Evolutionary conservation across 2,797 vertebrate genomes (phyloP).

Genomic region (Gymnoscopelus microlampas): DNA sequence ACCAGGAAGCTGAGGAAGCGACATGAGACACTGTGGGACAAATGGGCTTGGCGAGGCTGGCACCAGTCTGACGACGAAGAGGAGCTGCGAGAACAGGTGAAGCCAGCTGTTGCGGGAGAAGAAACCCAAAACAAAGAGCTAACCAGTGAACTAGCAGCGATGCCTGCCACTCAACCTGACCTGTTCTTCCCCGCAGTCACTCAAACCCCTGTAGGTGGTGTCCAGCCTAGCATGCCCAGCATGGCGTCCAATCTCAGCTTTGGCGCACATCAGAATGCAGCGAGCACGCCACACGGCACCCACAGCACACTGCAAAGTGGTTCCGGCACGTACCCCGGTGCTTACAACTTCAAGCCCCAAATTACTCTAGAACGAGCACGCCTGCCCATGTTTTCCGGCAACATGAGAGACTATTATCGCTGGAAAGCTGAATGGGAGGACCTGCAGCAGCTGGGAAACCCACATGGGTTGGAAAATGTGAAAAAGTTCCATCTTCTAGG

Average conservation of each 20-base stretch:
- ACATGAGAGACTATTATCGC: slow-evolving; percentile 14
- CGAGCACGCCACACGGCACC: too few relatives aligned
- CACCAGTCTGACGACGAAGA: background rate
- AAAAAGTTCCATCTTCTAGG: slow-evolving; percentile 3
- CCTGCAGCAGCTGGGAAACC: slow-evolving; percentile 12
- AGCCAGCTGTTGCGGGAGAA: background rate
- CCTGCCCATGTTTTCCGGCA: slow-evolving; percentile 8
- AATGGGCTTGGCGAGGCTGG: background rate
- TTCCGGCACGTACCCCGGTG: too few relatives aligned
- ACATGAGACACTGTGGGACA: background rate
- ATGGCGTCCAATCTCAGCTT: too few relatives aligned
- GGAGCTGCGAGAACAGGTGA: background rate
- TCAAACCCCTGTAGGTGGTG: too few relatives aligned
- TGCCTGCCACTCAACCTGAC: too few relatives aligned
- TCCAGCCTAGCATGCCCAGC: too few relatives aligned
- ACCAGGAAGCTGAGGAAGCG: background rate
- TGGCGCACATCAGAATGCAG: too few relatives aligned
- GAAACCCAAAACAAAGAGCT: too few relatives aligned
- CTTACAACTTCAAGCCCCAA: background rate
- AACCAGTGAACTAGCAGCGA: too few relatives aligned
- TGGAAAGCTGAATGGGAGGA: slow-evolving; percentile 22
- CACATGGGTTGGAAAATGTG: slow-evolving; percentile 4
- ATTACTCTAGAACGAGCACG: slow-evolving; percentile 5
- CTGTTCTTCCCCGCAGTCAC: too few relatives aligned
- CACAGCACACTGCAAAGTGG: too few relatives aligned